Evolutionary conservation across 2,888 invertebrate genomes (phyloP).

Genomic region (Oxystoma pomonae): DNA sequence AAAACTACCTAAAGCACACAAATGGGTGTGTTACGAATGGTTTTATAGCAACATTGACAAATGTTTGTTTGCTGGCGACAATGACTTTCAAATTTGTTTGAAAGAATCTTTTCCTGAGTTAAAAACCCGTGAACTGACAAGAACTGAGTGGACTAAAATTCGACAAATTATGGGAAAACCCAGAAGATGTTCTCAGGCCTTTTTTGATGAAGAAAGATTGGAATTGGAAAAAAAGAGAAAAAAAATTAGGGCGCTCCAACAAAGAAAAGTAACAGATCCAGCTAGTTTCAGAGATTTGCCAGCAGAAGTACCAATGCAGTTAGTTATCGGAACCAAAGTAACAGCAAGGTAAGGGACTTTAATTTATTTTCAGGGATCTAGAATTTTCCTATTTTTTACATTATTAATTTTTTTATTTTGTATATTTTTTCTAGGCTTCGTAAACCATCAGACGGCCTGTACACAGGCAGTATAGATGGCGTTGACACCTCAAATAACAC

Average conservation of each 20-base stretch:
- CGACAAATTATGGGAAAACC: conserved; percentile 97
- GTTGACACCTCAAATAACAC: conserved; percentile 92
- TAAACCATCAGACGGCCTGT: conserved; percentile 92
- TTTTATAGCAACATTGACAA: conserved; percentile 98
- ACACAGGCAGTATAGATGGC: conserved; percentile 85
- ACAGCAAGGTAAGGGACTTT: conserved; percentile 61
- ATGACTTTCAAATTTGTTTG: conserved; percentile 92
- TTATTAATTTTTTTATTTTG: background rate
- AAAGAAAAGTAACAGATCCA: conserved; percentile 78
- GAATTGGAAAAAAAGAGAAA: conserved; percentile 87
- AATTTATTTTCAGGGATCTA: background rate
- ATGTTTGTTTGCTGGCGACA: conserved; percentile 90
- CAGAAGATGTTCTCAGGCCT: conserved; percentile 87
- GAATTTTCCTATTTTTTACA: background rate
- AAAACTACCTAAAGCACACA: conserved; percentile 96
- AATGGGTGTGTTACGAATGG: conserved; percentile 99
- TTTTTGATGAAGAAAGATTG: conserved; percentile 91
- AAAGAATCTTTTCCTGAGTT: conserved; percentile 92
- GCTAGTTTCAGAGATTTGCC: conserved; percentile 82
- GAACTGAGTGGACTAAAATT: conserved; percentile 94
- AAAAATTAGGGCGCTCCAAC: conserved; percentile 89
- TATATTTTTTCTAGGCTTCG: conserved; percentile 74
- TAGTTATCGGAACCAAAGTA: conserved; percentile 93
- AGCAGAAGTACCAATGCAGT: conserved; percentile 88
- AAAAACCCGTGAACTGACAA: conserved; percentile 75